A percentile compares a stretch with the other conserved stretches of the same genome.
Evolutionary conservation across 1,140 invertebrate genomes (phyloP).

Genomic region (Ips nitidus): DNA sequence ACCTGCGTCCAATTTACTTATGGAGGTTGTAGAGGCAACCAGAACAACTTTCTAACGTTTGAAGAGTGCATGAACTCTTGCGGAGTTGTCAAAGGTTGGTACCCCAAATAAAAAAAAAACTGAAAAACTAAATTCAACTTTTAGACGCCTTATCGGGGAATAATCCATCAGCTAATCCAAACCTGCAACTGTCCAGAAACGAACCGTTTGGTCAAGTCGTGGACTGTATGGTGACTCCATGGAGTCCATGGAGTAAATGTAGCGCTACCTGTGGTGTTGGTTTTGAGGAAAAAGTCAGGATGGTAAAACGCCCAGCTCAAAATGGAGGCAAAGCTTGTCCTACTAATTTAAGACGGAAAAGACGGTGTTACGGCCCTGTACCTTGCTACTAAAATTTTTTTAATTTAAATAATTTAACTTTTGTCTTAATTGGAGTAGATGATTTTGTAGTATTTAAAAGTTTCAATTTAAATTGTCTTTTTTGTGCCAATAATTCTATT

Average conservation of each 20-base stretch:
- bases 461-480: too few relatives aligned
- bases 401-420: too few relatives aligned
- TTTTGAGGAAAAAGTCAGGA: conserved; percentile 59
- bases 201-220: conserved; percentile 34
- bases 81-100: conserved; percentile 57
- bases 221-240: conserved; percentile 70
- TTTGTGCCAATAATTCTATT: too few relatives aligned
- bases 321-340: conserved; percentile 74
- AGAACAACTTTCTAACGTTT: conserved; percentile 81
- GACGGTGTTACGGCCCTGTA: conserved; percentile 52
- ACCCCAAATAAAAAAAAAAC: too few relatives aligned
- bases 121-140: neutral
- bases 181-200: conserved; percentile 6
- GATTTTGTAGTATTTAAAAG: too few relatives aligned
- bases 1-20: conserved; percentile 83
- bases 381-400: conserved; percentile 10
- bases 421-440: too few relatives aligned
- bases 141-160: conserved; percentile 39
- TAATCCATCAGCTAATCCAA: conserved; percentile 8
- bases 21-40: conserved; percentile 87
- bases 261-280: conserved; percentile 71
- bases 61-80: conserved; percentile 79
- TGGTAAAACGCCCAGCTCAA: conserved; percentile 61
- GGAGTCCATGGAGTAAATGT: conserved; percentile 76
- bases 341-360: conserved; percentile 56